Conservation (phyloP, 2,113 vertebrate genomes). For the Lichenostomus cassidix region DNA sequence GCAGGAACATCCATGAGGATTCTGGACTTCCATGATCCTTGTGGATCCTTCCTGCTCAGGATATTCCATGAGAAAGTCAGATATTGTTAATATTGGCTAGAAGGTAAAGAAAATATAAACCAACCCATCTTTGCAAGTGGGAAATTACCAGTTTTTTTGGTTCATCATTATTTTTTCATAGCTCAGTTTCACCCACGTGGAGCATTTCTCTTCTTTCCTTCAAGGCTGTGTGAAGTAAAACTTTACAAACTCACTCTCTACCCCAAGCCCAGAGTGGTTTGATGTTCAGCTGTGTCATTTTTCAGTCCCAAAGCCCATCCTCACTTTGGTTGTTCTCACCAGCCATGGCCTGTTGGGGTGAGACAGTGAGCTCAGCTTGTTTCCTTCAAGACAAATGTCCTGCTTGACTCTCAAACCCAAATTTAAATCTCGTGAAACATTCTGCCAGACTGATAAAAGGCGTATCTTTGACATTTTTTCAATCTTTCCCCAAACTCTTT, state of each 20-base stretch:
- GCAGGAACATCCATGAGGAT: not conserved
- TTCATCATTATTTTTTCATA: not conserved
- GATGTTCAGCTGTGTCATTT: not conserved
- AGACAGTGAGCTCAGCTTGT: not conserved
- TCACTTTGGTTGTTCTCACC: not conserved
- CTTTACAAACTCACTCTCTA: not conserved
- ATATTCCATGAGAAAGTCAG: not conserved
- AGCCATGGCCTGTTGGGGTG: fast-evolving
- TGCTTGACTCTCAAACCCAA: not conserved
- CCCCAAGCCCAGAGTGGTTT: fast-evolving
- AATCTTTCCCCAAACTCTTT: not conserved
- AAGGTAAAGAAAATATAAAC: not conserved
- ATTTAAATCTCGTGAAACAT: not conserved
- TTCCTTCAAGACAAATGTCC: not conserved
- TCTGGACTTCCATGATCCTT: too few species aligned
- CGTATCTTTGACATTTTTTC: not conserved
- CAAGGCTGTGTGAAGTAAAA: not conserved
- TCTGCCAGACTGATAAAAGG: not conserved
- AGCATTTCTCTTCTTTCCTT: not conserved
- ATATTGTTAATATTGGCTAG: fast-evolving
- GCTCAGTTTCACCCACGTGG: not conserved
- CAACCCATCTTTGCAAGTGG: not conserved
- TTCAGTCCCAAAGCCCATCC: not conserved
- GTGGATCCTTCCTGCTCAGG: not conserved
- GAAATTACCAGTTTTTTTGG: not conserved